Evolutionary conservation across 2,888 invertebrate species (phyloP), one percentile per base, ranked within the genome.

Genomic region (Synergus laeviventris): DNA sequence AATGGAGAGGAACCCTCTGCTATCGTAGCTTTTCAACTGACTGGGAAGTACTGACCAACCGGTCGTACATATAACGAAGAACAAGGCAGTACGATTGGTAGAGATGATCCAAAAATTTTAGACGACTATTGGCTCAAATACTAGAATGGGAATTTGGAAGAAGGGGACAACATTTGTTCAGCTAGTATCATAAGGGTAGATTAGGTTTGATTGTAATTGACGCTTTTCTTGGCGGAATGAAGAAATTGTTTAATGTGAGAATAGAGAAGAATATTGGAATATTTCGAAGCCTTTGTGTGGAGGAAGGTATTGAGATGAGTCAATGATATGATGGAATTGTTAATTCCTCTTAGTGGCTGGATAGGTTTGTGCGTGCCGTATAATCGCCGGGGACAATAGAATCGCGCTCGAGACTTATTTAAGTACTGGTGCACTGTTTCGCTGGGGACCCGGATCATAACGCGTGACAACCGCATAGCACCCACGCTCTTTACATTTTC

Each of bases 131-230:
- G 3, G 1, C 5, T 14, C n/a, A 2, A 36, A 16, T 42, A 4
- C 8, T 4, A 8, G 1, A 9, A 36, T 73, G 1, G 31, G 11
- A 31, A 45, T 24, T 54, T 12, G 14, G 3, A n/a, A 45, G n/a
- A 45, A 7, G 16, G 8, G 76, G 75, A 75, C 76, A 75, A 79
- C 75, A 79, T 18, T 75, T 60, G 75, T 5, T 14, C 66, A 21
- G 61, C 70, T 82, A 77, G 73, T 78, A 79, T 76, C 81, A 73
- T 77, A 79, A 76, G 78, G 83, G 81, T 83, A 79, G 79, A 83
- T 82, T 81, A 82, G 80, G 78, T 78, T 75, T 81, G 83, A 81
- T 79, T 86, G 85, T 86, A 85, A 87, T 87, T 84, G 86, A 84
- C 87, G 81, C 81, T 81, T n/a, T n/a, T 81, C 83, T 81, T 85